Evolutionary conservation across 2,113 vertebrate genomes (phyloP), one percentile per base, ranked within the genome.

Genomic region (Rallus limicola): DNA sequence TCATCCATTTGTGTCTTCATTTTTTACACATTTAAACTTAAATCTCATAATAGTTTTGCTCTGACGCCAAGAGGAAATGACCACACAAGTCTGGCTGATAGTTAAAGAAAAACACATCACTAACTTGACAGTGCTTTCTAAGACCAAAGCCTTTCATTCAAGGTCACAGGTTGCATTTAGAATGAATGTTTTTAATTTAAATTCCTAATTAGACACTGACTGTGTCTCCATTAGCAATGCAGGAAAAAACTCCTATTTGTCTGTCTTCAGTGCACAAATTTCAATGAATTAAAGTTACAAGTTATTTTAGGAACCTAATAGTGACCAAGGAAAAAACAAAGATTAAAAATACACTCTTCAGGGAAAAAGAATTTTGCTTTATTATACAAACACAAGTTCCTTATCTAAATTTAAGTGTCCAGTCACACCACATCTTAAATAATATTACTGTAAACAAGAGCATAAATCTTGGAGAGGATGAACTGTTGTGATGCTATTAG

Each of bases 11-110:
- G 42, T 23, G 83, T 90, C 81, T 89, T 75, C 87, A 95, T 96
- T 96, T 95, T 94, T 96, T 90, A 96, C 81, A 83, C 81, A 68
- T 78, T 82, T 96, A 94, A 94, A 90, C 77, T 69, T 78, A 91
- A 94, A 81, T 88, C 91, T 84, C 48, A 6, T 74, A 81, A 88
- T 13, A 77, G 58, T 86, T 90, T 63, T 48, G 36, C 65, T 92
- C 85, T 63, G 59, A 92, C 0, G 1, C 67, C 79, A 84, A 80
- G 9, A 40, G 92, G 80, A 93, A 92, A 69, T 90, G 77, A 63
- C 46, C 42, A 62, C 29, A 89, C n/a, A 67, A 87, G 31, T 13
- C 60, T 79, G 46, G 93, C 5, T 36, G 52, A 60, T 42, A 68
- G 69, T 29, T 76, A 70, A 80, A 34, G 46, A 29, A 72, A 46